These are phyloP conservation scores for Argyresthia goedartella DNA, from an alignment of 2,888 invertebrate species.

Conservation along the genomic window DNA sequence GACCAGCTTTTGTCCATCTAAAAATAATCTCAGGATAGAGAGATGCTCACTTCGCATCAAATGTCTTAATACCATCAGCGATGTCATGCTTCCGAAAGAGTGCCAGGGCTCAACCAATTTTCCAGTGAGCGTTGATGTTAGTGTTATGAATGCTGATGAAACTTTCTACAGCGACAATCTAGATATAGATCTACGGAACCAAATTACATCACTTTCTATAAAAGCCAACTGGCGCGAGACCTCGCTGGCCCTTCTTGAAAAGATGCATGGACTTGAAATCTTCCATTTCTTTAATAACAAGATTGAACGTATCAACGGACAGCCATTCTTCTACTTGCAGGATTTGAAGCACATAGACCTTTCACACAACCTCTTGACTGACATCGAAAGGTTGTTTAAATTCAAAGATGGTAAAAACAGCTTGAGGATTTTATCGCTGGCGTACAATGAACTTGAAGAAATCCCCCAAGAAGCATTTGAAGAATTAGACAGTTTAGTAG, in stretches of 20 bases:
- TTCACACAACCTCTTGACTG: slow-evolving; percentile 32
- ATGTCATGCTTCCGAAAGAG: slow-evolving; percentile 24
- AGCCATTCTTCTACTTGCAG: slow-evolving; percentile 33
- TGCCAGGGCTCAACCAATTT: slow-evolving; percentile 43
- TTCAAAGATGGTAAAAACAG: slow-evolving; percentile 36
- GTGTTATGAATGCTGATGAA: slow-evolving; percentile 29
- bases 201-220: slow-evolving; percentile 33
- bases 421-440: slow-evolving; percentile 30
- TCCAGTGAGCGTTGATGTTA: slow-evolving; percentile 33
- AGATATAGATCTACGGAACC: slow-evolving; percentile 22
- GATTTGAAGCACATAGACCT: slow-evolving; percentile 36
- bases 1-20: slow-evolving; percentile 22
- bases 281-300: slow-evolving; percentile 28
- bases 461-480: slow-evolving; percentile 33
- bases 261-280: slow-evolving; percentile 30
- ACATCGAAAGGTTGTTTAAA: slow-evolving; percentile 34
- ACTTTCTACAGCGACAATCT: slow-evolving; percentile 25
- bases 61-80: slow-evolving; percentile 30
- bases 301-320: slow-evolving; percentile 27
- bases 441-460: slow-evolving; percentile 32
- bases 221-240: slow-evolving; percentile 30
- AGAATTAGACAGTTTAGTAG: slow-evolving; percentile 32
- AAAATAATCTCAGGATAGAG: slow-evolving; percentile 21
- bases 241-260: slow-evolving; percentile 30
- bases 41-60: slow-evolving; percentile 31